phyloP scores from a whole-genome alignment of 2,113 vertebrate species.

The Urocolius indicus region DNA sequence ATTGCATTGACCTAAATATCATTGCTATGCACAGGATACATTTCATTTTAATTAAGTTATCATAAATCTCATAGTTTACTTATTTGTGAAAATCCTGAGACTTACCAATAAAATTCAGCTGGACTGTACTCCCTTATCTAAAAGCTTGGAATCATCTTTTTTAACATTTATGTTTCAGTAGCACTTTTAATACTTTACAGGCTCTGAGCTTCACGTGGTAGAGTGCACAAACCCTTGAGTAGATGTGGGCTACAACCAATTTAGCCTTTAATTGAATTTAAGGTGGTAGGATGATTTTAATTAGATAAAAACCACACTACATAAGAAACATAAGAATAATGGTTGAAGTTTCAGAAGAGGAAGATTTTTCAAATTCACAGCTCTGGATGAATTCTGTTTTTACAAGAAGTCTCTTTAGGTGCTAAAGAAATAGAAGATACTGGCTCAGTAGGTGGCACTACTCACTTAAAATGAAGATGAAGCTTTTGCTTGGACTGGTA shows the following conservation, averaged over 20 bases:
- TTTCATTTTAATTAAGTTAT: background rate
- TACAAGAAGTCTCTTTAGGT: background rate
- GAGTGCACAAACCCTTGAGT: background rate
- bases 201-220: background rate
- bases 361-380: background rate
- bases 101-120: background rate
- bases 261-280: background rate
- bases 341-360: background rate
- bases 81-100: background rate
- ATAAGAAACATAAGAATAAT: background rate
- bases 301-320: rapidly evolving
- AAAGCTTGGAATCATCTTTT: background rate
- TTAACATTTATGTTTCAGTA: background rate
- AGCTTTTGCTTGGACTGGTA: background rate
- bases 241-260: background rate
- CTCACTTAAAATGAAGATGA: slow-evolving; percentile 15
- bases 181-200: background rate
- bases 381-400: background rate
- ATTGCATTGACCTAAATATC: background rate
- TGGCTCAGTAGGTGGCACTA: slow-evolving; percentile 57
- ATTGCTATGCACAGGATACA: background rate
- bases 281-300: background rate
- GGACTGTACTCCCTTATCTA: background rate
- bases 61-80: background rate
- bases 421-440: background rate